phyloP scores from a whole-genome alignment of 92 coral and sea anemone species.

The Hydrozoanthus gracilis region DNA sequence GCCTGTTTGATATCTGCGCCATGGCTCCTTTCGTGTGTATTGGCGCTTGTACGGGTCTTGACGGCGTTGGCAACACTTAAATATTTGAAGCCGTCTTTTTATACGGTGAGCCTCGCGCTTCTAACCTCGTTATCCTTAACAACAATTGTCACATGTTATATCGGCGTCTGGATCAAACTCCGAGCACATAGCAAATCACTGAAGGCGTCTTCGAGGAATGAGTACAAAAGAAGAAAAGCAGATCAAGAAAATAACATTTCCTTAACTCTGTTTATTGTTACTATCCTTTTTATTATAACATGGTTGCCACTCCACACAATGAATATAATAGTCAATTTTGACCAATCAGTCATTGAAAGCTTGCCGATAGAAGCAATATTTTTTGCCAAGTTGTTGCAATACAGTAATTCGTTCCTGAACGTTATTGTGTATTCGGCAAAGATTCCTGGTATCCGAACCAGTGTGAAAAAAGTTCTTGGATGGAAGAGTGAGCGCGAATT shows the following conservation, averaged over 20 bases:
- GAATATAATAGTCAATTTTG: constrained; percentile 28
- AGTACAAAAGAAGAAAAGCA: neutral
- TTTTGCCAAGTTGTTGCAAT: constrained; percentile 32
- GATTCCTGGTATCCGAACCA: constrained; percentile 11
- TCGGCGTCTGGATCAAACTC: constrained; percentile 13
- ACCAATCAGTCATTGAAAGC: constrained; percentile 14
- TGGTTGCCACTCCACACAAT: constrained; percentile 34
- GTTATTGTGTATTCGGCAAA: constrained; percentile 32
- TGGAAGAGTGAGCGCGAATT: neutral
- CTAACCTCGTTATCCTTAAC: constrained; percentile 23
- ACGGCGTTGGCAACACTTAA: neutral
- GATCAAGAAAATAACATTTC: constrained; percentile 22
- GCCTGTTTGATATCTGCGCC: neutral
- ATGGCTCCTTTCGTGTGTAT: neutral
- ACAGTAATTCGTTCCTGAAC: constrained; percentile 35
- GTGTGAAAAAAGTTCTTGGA: constrained; percentile 18
- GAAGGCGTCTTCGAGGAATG: neutral
- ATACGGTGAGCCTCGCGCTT: neutral
- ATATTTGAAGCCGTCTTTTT: constrained; percentile 14
- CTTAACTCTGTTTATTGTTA: neutral
- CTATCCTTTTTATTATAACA: constrained; percentile 28
- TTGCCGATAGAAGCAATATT: constrained; percentile 24
- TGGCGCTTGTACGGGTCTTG: constrained; percentile 17
- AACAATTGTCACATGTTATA: constrained; percentile 11
- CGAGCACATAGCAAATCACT: constrained; percentile 8